These are phyloP conservation scores for Agelastica alni DNA, from an alignment of 2,888 invertebrate species.

Conservation along the genomic window DNA sequence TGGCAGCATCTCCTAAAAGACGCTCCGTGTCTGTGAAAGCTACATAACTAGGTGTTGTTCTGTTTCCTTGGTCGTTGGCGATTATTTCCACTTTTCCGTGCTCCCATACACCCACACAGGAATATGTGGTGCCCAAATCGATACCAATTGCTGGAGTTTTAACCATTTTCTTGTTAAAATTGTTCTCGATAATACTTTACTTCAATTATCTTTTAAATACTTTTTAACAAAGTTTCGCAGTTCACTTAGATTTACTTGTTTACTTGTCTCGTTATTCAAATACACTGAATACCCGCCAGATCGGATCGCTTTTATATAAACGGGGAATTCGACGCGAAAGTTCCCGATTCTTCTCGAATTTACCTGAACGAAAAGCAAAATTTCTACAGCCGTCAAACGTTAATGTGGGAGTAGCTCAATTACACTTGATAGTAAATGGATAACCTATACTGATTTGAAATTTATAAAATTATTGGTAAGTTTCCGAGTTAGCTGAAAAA, in stretches of 20 bases:
- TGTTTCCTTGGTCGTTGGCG: constrained; percentile 83
- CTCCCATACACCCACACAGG: constrained; percentile 82
- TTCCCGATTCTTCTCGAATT: constrained; percentile 13
- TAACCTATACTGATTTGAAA: no score
- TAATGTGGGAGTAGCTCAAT: no score
- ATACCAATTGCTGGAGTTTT: constrained; percentile 71
- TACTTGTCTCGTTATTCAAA: constrained; percentile 19
- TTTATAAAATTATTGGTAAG: no score
- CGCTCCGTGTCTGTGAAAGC: constrained; percentile 73
- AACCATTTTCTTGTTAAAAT: constrained; percentile 37
- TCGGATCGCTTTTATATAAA: constrained; percentile 25
- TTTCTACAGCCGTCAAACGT: no score
- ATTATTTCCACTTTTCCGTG: constrained; percentile 84
- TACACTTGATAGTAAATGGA: no score
- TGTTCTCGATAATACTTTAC: not conserved
- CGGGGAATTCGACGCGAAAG: constrained; percentile 22
- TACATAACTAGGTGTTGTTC: constrained; percentile 81
- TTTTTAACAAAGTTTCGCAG: constrained; percentile 42
- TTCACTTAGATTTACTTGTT: constrained; percentile 25
- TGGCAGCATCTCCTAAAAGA: constrained; percentile 71
- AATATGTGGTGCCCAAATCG: constrained; percentile 87
- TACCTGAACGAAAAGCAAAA: no score
- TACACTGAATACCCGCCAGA: constrained; percentile 16
- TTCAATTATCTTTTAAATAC: not conserved
- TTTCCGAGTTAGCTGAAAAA: no score